Evolutionary conservation across 2,113 vertebrate genomes (phyloP), one percentile per base, ranked within the genome.

Genomic region (Polyodon spathula): DNA sequence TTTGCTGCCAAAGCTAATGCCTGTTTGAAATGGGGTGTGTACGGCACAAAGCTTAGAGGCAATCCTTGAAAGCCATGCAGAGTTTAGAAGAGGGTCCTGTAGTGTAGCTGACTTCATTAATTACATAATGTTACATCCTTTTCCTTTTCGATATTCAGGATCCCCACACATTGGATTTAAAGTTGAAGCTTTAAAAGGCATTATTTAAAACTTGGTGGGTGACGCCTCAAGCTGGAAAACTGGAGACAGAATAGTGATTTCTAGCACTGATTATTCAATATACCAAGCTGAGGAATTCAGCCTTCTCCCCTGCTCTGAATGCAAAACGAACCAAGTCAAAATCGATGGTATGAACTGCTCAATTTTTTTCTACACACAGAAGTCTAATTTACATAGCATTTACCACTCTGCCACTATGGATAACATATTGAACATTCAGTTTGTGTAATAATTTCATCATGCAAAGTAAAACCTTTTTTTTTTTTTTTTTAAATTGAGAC

Each of bases 341-440:
- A 81, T 72, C 15, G 68, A 82, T 41, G 74, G 77, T 82, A 81
- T 50, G 69, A n/a, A n/a, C n/a, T n/a, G n/a, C n/a, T n/a, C n/a
- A n/a, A n/a, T n/a, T n/a, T n/a, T n/a, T n/a, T n/a, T n/a, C n/a
- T n/a, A n/a, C n/a, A 12, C 9, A 12, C n/a, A 8, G 38, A n/a
- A 27, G 27, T 27, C 27, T 27, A 27, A 27, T 27, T 27, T 27
- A 1, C 27, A 27, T 27, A 27, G 3, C 27, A 27, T 27, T 27
- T 27, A 27, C 27, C 27, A 27, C 27, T 27, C 27, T 27, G 27
- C 3, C 27, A 27, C 27, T 27, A 3, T 27, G 27, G 27, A 27
- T 27, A 27, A 27, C 3, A 3, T 27, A 27, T 27, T 27, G 27
- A 27, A 27, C 27, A 27, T 27, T 27, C 27, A 27, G 27, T 27